Base-by-base conservation (phyloP, 35 echinoderm and acorn worm species). In the Apostichopus japonicus region DNA sequence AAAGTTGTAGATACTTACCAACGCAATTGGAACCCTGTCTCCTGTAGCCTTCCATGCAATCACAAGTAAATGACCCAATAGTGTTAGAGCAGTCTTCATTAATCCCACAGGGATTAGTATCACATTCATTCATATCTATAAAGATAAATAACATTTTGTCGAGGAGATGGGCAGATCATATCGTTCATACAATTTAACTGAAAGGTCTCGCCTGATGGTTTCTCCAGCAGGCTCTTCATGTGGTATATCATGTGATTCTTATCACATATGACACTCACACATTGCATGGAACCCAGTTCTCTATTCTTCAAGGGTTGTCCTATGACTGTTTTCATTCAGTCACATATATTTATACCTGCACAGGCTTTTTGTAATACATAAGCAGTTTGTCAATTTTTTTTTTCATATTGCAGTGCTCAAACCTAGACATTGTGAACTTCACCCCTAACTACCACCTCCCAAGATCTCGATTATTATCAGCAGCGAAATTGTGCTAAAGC, bases 61-160 rank as follows among this genome's bases (percentile, higher is more conserved):
- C 23, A 82, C 79, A 82, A 56, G 6, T 23, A 8, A 5, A 82
- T 15, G 44, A 52, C 23, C 79, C 79, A n/a, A 82, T 55, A 6
- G 4, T 82, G 27, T 82, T 82, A 13, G 2, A 54, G n/a, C 79
- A 82, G 15, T 82, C 79, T 56, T 82, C 79, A 56, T 82, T 82
- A 9, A 8, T 0, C 8, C 51, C 79, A 82, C 79, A 82, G 22
- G 44, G 44, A 24, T 82, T 51, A 54, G 5, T 82, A 15, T 11
- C 54, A n/a, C 79, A 82, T 56, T 82, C 79, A 82, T 82, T 51
- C 5, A 8, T 33, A 82, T 82, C 79, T 82, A 24, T n/a, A 52
- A 44, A 44, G 33, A 44, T 44, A 44, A 44, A 44, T 44, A 44
- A 44, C 0, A 44, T 44, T 44, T 44, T 44, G 33, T 44, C 2